phyloP scores from a whole-genome alignment of 30 jellyfish, hydroid and myxozoan species.

The Pelagia noctiluca region DNA sequence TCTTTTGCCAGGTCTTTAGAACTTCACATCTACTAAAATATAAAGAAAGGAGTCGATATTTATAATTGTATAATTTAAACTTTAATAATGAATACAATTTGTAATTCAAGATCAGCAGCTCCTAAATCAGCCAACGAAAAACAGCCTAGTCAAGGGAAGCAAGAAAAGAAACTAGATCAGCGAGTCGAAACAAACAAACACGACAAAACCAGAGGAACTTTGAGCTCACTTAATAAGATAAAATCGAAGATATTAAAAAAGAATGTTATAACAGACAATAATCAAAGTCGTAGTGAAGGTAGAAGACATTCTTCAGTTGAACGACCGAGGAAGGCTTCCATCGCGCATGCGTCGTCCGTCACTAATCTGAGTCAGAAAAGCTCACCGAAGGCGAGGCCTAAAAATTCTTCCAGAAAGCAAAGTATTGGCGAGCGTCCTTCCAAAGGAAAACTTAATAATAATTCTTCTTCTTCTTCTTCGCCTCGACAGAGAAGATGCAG shows the following conservation, averaged over 20 bases:
- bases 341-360: not conserved
- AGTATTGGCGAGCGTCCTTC: not conserved
- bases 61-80: too few species aligned
- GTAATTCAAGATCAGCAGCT: too few species aligned
- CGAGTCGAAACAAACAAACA: conserved; percentile 9
- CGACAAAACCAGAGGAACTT: not conserved
- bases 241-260: conserved; percentile 34
- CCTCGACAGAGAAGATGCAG: not conserved
- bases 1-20: too few species aligned
- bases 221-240: conserved; percentile 33
- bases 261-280: not conserved
- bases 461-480: not conserved
- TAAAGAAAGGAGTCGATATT: too few species aligned
- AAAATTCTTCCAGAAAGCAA: not conserved
- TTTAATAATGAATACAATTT: too few species aligned
- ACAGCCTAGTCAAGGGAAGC: too few species aligned
- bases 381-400: not conserved
- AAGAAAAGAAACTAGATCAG: too few species aligned
- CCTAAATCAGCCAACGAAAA: too few species aligned
- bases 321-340: not conserved
- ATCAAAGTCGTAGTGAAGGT: not conserved
- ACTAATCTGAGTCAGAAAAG: not conserved
- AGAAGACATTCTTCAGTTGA: not conserved
- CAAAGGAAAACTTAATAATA: not conserved
- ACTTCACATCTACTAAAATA: too few species aligned